Percentiles rank a stretch among this genome's conserved stretches.
Evolutionary conservation across 92 coral and sea anemone species (phyloP).

Genomic region (Epizoanthus rinbou): DNA sequence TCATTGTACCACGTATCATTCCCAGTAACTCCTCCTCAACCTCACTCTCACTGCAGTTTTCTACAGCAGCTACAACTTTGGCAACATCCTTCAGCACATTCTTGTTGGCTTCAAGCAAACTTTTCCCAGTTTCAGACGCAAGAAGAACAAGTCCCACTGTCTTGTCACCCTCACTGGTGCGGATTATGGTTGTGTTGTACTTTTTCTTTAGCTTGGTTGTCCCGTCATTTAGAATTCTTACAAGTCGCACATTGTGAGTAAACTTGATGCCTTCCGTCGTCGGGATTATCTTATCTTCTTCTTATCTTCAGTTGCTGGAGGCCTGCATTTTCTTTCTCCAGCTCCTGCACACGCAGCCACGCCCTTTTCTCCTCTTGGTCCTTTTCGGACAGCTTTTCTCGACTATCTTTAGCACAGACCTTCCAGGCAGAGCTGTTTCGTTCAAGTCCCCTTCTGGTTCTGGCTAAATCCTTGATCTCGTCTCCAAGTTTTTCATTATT

Average conservation of each 20-base stretch:
- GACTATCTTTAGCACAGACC: conserved; percentile 4
- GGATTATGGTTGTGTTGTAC: conserved; percentile 27
- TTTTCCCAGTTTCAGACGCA: conserved; percentile 32
- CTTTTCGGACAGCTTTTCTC: conserved; percentile 24
- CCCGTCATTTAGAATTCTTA: conserved; percentile 14
- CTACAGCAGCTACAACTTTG: conserved; percentile 29
- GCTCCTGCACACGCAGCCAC: conserved; percentile 22
- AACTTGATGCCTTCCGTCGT: conserved; percentile 7
- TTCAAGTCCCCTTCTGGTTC: conserved; percentile 25
- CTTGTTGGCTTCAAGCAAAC: conserved; percentile 24
- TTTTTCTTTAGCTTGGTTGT: conserved; percentile 27
- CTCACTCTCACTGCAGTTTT: neutral
- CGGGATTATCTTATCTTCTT: conserved; percentile 20
- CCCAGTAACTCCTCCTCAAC: conserved; percentile 26
- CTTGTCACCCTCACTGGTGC: conserved; percentile 32
- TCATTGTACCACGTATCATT: conserved; percentile 22
- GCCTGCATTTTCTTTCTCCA: conserved; percentile 23
- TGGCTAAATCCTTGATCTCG: conserved; percentile 21
- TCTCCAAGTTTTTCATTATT: conserved; percentile 23
- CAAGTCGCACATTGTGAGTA: conserved; percentile 23
- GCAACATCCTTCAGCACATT: conserved; percentile 19
- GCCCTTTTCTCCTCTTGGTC: conserved; percentile 20
- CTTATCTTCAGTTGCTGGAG: conserved; percentile 32
- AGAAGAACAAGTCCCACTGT: conserved; percentile 19
- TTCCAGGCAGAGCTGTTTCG: conserved; percentile 24